These are phyloP conservation scores for Gymnothorax reevesii DNA, from an alignment of 2,797 vertebrate genomes.

Conservation along the genomic window DNA sequence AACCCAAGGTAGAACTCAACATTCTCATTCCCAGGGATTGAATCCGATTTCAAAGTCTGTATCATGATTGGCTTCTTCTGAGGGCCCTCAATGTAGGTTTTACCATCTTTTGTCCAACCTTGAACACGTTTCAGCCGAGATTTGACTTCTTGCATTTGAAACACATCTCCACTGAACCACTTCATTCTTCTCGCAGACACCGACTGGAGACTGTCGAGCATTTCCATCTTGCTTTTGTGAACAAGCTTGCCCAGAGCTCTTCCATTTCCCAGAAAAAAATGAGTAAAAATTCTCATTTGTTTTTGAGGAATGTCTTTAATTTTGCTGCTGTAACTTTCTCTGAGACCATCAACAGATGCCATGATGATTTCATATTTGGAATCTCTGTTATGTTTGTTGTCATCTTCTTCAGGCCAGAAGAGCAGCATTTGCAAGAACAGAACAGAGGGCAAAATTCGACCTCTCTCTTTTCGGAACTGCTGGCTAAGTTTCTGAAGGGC, in stretches of 20 bases:
- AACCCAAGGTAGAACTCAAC: conserved; percentile 83
- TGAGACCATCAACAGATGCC: conserved; percentile 58
- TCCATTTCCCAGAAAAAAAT: conserved; percentile 67
- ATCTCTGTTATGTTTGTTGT: conserved; percentile 40
- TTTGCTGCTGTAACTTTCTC: conserved; percentile 52
- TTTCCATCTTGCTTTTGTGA: conserved; percentile 67
- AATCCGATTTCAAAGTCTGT: conserved; percentile 63
- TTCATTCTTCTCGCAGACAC: conserved; percentile 63
- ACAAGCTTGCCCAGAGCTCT: conserved; percentile 61
- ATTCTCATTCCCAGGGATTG: conserved; percentile 79
- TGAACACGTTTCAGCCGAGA: conserved; percentile 65
- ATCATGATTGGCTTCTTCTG: conserved; percentile 64
- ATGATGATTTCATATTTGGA: conserved; percentile 54
- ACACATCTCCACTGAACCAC: conserved; percentile 64
- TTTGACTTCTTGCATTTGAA: conserved; percentile 60
- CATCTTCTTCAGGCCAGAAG: conserved; percentile 71
- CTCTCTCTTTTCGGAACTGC: conserved; percentile 52
- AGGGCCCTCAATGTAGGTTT: conserved; percentile 71
- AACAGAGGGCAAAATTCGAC: conserved; percentile 54
- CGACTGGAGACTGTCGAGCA: conserved; percentile 45
- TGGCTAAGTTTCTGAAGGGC: conserved; percentile 55
- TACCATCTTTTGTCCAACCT: conserved; percentile 78
- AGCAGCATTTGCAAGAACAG: conserved; percentile 67
- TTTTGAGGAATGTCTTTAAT: conserved; percentile 51
- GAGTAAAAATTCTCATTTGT: conserved; percentile 60